Conservation (phyloP, 2,797 vertebrate species). For the Lemur catta region DNA sequence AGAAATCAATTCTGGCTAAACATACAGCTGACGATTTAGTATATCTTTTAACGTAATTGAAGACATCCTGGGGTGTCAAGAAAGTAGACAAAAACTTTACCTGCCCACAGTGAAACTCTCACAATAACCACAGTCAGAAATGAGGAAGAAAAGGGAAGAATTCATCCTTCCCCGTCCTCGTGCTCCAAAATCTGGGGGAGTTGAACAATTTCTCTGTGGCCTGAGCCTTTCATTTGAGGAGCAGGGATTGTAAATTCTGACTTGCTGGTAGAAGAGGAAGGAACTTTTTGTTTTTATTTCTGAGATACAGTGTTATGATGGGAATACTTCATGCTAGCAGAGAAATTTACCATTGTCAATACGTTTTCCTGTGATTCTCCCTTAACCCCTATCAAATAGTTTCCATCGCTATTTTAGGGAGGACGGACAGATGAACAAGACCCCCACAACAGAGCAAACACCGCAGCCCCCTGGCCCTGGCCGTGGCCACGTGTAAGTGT, state of each 20-base stretch:
- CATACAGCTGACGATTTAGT: background rate
- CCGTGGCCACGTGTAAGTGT: fast-evolving
- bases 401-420: background rate
- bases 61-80: background rate
- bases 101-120: background rate
- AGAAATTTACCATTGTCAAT: background rate
- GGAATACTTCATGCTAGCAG: background rate
- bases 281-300: background rate
- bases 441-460: background rate
- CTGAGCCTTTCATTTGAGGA: background rate
- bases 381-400: background rate
- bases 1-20: background rate
- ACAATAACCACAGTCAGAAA: fast-evolving
- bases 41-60: background rate
- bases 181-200: fast-evolving
- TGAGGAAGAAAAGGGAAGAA: fast-evolving
- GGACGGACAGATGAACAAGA: background rate
- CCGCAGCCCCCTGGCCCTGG: fast-evolving
- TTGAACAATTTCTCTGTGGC: fast-evolving
- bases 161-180: fast-evolving
- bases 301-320: background rate
- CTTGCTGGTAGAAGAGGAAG: background rate
- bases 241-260: background rate
- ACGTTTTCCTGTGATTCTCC: background rate
- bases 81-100: background rate